These are phyloP conservation scores for Luperina nickerlii DNA, from an alignment of 2,888 invertebrate species.

Conservation along the genomic window DNA sequence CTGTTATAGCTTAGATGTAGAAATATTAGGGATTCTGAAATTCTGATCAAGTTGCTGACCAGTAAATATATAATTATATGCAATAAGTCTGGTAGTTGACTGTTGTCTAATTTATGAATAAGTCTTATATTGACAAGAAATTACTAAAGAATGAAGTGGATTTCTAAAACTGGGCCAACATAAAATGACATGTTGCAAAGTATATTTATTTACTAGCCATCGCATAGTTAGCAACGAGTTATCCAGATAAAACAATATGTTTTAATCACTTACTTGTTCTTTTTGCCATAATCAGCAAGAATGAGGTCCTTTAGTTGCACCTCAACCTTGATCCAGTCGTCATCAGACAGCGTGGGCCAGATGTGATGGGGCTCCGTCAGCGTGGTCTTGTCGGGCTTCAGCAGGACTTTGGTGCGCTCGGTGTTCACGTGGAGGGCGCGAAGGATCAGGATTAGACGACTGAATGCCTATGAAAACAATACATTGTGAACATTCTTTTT, in stretches of 20 bases:
- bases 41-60: neutral
- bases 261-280: conserved; percentile 94
- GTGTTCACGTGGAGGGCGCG: conserved; percentile 99
- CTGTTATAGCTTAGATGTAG: neutral
- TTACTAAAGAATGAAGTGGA: neutral
- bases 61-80: neutral
- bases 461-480: conserved; percentile 93
- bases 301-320: conserved; percentile 99
- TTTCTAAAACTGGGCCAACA: neutral
- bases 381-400: conserved; percentile 99
- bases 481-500: neutral
- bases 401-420: conserved; percentile 99
- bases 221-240: neutral
- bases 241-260: neutral
- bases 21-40: neutral
- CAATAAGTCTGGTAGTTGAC: neutral
- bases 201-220: neutral
- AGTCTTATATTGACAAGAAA: neutral
- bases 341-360: conserved; percentile 99
- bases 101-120: neutral
- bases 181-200: neutral
- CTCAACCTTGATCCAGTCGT: conserved; percentile 99
- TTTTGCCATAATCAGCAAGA: conserved; percentile 99
- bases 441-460: conserved; percentile 98
- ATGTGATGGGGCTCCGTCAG: conserved; percentile 99